phyloP scores from a whole-genome alignment of 2,888 invertebrate genomes.

The Malachius bipustulatus region DNA sequence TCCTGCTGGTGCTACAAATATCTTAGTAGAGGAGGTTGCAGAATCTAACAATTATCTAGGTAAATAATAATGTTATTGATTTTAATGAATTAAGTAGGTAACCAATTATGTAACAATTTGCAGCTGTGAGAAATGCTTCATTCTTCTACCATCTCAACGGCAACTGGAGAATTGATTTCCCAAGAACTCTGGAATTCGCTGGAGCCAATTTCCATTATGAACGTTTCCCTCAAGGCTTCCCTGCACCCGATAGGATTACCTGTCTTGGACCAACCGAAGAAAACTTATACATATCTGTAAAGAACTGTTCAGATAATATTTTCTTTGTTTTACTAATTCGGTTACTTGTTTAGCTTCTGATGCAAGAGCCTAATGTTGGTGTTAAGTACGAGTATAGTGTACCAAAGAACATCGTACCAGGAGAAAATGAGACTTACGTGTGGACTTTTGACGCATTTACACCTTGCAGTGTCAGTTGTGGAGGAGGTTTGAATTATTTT shows the following conservation, averaged over 20 bases:
- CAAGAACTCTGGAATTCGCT: constrained; percentile 64
- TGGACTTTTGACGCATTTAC: constrained; percentile 74
- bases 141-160: constrained; percentile 89
- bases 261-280: constrained; percentile 87
- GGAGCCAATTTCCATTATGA: constrained; percentile 84
- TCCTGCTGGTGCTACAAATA: constrained; percentile 87
- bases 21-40: constrained; percentile 62
- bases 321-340: neutral
- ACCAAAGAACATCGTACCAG: constrained; percentile 54
- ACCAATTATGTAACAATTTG: constrained; percentile 5
- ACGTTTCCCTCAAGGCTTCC: constrained; percentile 65
- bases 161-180: constrained; percentile 87
- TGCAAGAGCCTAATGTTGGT: constrained; percentile 74
- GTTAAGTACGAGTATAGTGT: constrained; percentile 85
- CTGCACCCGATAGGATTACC: constrained; percentile 73
- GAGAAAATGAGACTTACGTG: constrained; percentile 61
- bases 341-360: constrained; percentile 50
- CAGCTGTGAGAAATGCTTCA: constrained; percentile 70
- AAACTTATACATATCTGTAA: constrained; percentile 71
- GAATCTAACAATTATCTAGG: constrained; percentile 86
- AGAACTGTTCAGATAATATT: constrained; percentile 18
- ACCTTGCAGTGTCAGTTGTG: constrained; percentile 76
- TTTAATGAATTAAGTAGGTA: constrained; percentile 1
- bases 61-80: constrained; percentile 31
- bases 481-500: constrained; percentile 55